A percentile compares a stretch with the other conserved stretches of the same genome.
Conservation (phyloP, 1,140 invertebrate species). For the Hestina assimilis region DNA sequence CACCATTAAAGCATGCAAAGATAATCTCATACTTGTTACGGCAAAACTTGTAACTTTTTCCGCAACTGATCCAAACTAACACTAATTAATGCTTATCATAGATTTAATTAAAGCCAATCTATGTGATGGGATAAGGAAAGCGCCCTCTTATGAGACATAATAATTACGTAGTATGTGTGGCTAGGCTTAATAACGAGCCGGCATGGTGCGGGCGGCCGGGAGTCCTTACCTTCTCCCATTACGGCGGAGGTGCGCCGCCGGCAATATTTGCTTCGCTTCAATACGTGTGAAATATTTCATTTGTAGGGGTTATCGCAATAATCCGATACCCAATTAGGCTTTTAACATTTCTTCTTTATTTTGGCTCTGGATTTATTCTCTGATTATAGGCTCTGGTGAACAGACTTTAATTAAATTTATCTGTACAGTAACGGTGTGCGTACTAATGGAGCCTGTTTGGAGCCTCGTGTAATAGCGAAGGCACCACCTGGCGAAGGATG, state of each 20-base stretch:
- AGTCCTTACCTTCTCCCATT: conserved; percentile 82
- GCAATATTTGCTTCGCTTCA: conserved; percentile 64
- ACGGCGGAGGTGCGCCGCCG: conserved; percentile 76
- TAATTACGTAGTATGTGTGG: conserved; percentile 55
- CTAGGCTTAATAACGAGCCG: conserved; percentile 45
- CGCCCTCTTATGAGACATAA: conserved; percentile 74
- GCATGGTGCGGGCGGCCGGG: conserved; percentile 72
- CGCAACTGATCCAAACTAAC: conserved; percentile 65
- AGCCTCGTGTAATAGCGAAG: conserved; percentile 87
- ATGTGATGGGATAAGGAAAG: conserved; percentile 84
- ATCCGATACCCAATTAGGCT: conserved; percentile 55
- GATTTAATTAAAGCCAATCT: conserved; percentile 59
- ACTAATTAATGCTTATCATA: conserved; percentile 65
- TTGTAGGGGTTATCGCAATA: conserved; percentile 52
- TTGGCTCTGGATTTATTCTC: conserved; percentile 56
- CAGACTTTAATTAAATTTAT: conserved; percentile 38
- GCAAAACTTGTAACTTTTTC: conserved; percentile 66
- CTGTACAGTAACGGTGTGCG: conserved; percentile 56
- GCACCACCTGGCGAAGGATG: conserved; percentile 93
- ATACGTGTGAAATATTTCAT: conserved; percentile 53
- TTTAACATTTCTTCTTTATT: conserved; percentile 67
- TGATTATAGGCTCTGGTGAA: conserved; percentile 14
- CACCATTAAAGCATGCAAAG: conserved; percentile 60
- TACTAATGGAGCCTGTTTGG: conserved; percentile 81
- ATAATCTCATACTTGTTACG: conserved; percentile 43